These are phyloP conservation scores for Cheilosia impressa DNA, from an alignment of 2,888 invertebrate genomes.

Conservation along the genomic window DNA sequence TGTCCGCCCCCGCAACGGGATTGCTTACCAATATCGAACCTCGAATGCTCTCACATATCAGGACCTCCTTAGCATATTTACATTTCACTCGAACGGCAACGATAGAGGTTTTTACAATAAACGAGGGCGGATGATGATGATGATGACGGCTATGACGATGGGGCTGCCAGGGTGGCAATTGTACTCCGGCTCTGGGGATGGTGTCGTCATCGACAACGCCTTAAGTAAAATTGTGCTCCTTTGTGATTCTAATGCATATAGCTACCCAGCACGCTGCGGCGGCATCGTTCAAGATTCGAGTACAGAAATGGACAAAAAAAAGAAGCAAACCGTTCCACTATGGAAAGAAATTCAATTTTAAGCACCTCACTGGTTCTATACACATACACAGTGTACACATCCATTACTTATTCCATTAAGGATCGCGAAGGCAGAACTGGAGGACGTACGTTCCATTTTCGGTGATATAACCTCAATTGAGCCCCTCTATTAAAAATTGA, in stretches of 20 bases:
- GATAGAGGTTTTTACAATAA: slow-evolving; percentile 68
- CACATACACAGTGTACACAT: slow-evolving; percentile 35
- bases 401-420: slow-evolving; percentile 75
- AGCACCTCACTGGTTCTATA: slow-evolving; percentile 69
- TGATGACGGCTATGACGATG: slow-evolving; percentile 44
- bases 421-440: slow-evolving; percentile 41
- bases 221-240: slow-evolving; percentile 69
- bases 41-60: slow-evolving; percentile 68
- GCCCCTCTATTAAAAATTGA: slow-evolving; percentile 58
- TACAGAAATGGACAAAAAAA: slow-evolving; percentile 20
- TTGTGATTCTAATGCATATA: slow-evolving; percentile 73
- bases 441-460: slow-evolving; percentile 49
- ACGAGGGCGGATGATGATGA: slow-evolving; percentile 60
- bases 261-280: slow-evolving; percentile 32
- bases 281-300: slow-evolving; percentile 37
- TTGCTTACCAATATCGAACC: slow-evolving; percentile 69
- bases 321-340: slow-evolving; percentile 35
- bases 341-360: slow-evolving; percentile 72
- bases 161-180: slow-evolving; percentile 36
- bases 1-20: slow-evolving; percentile 29
- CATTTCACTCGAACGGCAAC: slow-evolving; percentile 70
- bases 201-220: slow-evolving; percentile 50
- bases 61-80: slow-evolving; percentile 73
- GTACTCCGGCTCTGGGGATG: not conserved
- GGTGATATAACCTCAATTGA: slow-evolving; percentile 44